These are phyloP conservation scores for Alectura lathami DNA, from an alignment of 2,113 vertebrate species.

Conservation along the genomic window DNA sequence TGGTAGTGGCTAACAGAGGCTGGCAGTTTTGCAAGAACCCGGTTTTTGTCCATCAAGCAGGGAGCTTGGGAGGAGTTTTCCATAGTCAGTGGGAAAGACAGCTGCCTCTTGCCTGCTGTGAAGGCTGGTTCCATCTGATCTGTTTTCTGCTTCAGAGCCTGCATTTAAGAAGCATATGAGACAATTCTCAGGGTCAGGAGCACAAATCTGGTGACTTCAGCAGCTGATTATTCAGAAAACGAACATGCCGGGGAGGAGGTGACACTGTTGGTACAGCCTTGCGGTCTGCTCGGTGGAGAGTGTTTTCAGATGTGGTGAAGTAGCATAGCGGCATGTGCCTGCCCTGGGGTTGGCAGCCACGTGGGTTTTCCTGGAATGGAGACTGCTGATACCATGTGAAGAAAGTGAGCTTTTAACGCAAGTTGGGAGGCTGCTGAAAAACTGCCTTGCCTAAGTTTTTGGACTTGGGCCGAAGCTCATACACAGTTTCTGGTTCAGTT, in stretches of 20 bases:
- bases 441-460: background rate
- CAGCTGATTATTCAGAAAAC: background rate
- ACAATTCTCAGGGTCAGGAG: background rate
- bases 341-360: background rate
- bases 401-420: background rate
- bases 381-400: background rate
- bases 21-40: background rate
- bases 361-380: background rate
- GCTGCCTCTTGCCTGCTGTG: background rate
- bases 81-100: background rate
- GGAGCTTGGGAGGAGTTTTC: background rate
- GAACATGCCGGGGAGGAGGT: background rate
- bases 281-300: background rate
- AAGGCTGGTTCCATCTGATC: background rate
- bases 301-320: background rate
- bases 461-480: background rate
- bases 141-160: background rate
- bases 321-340: background rate
- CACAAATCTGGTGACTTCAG: background rate
- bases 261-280: background rate
- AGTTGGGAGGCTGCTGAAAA: background rate
- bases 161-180: accelerated
- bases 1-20: background rate
- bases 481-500: background rate
- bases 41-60: background rate